Percentiles rank a stretch among this genome's conserved stretches.
These are phyloP conservation scores for Equus quagga DNA, from an alignment of 2,113 vertebrate species.

Conservation along the genomic window DNA sequence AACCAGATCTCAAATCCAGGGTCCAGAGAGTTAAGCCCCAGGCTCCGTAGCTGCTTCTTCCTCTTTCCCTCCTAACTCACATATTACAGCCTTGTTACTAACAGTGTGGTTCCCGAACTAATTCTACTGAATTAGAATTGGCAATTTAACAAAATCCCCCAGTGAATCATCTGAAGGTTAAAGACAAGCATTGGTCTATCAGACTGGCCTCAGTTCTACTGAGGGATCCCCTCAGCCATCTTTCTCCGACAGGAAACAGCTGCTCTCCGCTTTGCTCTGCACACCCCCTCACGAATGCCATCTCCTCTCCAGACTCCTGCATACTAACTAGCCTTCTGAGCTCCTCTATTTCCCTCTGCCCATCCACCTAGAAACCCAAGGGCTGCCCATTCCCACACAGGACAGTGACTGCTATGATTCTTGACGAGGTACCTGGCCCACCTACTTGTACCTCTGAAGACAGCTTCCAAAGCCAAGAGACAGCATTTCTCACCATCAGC, in stretches of 20 bases:
- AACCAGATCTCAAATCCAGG: background rate
- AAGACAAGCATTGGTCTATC: background rate
- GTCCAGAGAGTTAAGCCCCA: background rate
- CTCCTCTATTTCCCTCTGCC: background rate
- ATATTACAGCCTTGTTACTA: background rate
- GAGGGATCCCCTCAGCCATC: background rate
- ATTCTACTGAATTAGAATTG: background rate
- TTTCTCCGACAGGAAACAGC: background rate
- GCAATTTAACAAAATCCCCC: background rate
- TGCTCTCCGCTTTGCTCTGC: background rate
- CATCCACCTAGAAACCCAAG: background rate
- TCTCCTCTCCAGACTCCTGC: background rate
- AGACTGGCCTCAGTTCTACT: background rate
- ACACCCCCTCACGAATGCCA: background rate
- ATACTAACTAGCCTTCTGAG: background rate
- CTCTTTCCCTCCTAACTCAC: background rate
- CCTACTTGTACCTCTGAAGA: background rate
- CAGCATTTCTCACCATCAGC: no score
- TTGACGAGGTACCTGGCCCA: background rate
- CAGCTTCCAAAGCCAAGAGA: background rate
- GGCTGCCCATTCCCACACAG: background rate
- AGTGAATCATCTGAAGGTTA: background rate
- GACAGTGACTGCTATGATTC: background rate
- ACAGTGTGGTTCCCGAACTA: background rate
- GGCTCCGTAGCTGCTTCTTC: background rate